A percentile compares a stretch with the other conserved stretches of the same genome.
phyloP scores from a whole-genome alignment of 2,797 vertebrate genomes.

The Percopsis omiscomaycus region DNA sequence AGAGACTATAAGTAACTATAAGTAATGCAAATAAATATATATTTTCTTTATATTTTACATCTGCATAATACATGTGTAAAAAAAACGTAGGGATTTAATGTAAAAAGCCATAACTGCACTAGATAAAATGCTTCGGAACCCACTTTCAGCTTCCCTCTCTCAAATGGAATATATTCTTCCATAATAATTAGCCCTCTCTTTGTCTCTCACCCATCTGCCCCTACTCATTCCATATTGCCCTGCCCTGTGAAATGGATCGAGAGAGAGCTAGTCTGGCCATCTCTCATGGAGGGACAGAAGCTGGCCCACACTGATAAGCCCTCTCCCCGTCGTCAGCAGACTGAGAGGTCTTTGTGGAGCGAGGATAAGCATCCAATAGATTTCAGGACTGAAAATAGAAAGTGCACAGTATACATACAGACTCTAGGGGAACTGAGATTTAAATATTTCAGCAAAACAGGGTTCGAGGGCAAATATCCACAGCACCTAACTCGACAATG shows the following conservation, averaged over 20 bases:
- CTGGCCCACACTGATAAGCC: constrained; percentile 74
- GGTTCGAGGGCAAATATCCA: constrained; percentile 15
- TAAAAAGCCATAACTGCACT: too few relatives aligned
- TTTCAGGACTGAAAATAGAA: constrained; percentile 63
- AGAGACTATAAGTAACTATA: too few relatives aligned
- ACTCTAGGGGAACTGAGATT: constrained; percentile 10
- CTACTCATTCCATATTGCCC: background rate
- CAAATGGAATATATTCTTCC: too few relatives aligned
- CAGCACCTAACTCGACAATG: background rate
- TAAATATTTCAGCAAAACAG: constrained; percentile 4
- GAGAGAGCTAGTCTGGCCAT: constrained; percentile 42
- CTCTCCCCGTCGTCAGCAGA: constrained; percentile 50
- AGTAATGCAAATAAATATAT: too few relatives aligned
- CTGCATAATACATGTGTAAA: too few relatives aligned
- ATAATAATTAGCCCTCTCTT: too few relatives aligned
- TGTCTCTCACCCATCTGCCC: too few relatives aligned
- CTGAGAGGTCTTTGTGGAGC: constrained; percentile 55
- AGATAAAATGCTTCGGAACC: too few relatives aligned
- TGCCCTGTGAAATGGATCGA: background rate
- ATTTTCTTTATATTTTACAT: too few relatives aligned
- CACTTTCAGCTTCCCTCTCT: too few relatives aligned
- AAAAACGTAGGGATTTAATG: too few relatives aligned
- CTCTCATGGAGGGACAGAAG: constrained; percentile 52
- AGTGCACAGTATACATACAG: constrained; percentile 43
- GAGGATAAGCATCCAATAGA: constrained; percentile 65